Base-by-base conservation (phyloP, 2,797 vertebrate genomes). In the Sebastes oblongus region DNA sequence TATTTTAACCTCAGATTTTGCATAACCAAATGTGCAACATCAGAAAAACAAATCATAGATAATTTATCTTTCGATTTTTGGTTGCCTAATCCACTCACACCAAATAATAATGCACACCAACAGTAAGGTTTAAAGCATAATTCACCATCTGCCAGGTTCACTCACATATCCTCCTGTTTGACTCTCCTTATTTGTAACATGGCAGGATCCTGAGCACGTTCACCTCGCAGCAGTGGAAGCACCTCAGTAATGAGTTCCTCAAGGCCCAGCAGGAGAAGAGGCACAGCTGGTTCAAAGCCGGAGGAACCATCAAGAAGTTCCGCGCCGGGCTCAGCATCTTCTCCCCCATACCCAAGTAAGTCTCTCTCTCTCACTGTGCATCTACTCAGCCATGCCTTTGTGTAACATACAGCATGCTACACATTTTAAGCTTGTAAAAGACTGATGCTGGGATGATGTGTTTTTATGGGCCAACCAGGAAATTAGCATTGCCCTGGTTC, bases 191-290 rank as follows among this genome's bases (percentile, higher is more conserved):
- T 79, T 39, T 84, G 22, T 58, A 52, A 60, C 60, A 27, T 72
- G 64, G 55, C 87, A 99, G 98, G 94, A 99, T 99, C 93, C 94
- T 99, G 94, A 97, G 97, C 89, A 97, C 98, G 83, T 99, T 99
- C 94, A 98, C 98, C 4, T 98, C 98, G 5, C 98, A 99, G 94
- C 98, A 99, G 96, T 99, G 98, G 98, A 98, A 99, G 88, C 98
- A 99, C 86, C 97, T 99, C 86, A 99, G 98, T 95, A 99, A 99
- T 58, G 98, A 99, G 94, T 98, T 99, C 95, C 96, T 99, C 86
- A 99, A 99, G 93, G 97, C 97, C 65, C 98, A 99, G 94, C 98
- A 99, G 91, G 98, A 99, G 92, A 99, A 99, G 92, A 95, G 98
- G 55, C 98, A 99, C 94, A 98, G 97, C 94, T 99, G 98, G 98